phyloP scores from a whole-genome alignment of 2,888 invertebrate species.

The Venusia cambrica region DNA sequence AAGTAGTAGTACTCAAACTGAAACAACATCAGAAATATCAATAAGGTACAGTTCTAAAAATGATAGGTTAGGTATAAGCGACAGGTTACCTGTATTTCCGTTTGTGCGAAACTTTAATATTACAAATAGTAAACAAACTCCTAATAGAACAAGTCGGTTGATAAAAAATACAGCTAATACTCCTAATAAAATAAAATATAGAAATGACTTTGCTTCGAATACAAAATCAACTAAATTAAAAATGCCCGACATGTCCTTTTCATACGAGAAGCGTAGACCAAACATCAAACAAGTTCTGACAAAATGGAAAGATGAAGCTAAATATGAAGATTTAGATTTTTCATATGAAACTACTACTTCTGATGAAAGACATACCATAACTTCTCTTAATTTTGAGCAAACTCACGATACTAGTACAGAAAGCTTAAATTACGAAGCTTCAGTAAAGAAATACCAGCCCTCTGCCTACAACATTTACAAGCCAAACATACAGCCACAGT shows the following conservation, averaged over 20 bases:
- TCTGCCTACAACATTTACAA: conserved; percentile 33
- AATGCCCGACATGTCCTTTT: conserved; percentile 18
- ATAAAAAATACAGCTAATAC: conserved; percentile 28
- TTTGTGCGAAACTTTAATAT: conserved; percentile 29
- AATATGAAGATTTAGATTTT: conserved; percentile 66
- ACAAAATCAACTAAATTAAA: conserved; percentile 25
- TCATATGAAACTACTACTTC: conserved; percentile 53
- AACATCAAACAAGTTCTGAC: conserved; percentile 70
- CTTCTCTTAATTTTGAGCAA: conserved; percentile 28
- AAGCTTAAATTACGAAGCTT: conserved; percentile 31
- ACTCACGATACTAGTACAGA: conserved; percentile 30
- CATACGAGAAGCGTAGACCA: conserved; percentile 44
- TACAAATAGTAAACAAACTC: no score
- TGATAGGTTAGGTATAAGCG: conserved; percentile 36
- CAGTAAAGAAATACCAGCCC: conserved; percentile 32
- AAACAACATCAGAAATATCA: conserved; percentile 50
- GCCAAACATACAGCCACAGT: conserved; percentile 36
- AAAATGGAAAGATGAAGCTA: conserved; percentile 76
- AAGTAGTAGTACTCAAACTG: conserved; percentile 43
- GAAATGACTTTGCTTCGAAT: conserved; percentile 11
- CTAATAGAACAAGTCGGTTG: conserved; percentile 35
- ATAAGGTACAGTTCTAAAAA: conserved; percentile 67
- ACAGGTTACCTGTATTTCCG: conserved; percentile 43
- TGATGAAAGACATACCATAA: conserved; percentile 35
- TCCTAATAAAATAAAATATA: conserved; percentile 30